Conservation (phyloP, 1,140 invertebrate genomes). For the Anagrus nilaparvatae region DNA sequence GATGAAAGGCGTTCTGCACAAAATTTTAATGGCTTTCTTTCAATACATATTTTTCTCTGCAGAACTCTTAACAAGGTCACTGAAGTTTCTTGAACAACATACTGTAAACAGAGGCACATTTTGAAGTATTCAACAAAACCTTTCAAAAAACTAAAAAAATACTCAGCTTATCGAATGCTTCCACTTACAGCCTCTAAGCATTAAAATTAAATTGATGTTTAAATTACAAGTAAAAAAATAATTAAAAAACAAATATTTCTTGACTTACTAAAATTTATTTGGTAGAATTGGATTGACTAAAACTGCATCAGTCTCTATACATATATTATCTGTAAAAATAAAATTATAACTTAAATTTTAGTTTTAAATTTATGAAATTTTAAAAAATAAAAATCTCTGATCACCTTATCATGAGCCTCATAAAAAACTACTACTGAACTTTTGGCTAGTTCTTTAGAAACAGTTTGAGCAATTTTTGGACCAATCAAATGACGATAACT, state of each 20-base stretch:
- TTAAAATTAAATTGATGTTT: slow-evolving; percentile 11
- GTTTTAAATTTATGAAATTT: not conserved
- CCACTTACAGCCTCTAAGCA: slow-evolving; percentile 88
- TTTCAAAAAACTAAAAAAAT: slow-evolving; percentile 90
- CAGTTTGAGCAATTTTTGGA: slow-evolving; percentile 97
- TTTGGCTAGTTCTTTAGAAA: slow-evolving; percentile 90
- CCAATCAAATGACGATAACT: slow-evolving; percentile 98
- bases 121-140: slow-evolving; percentile 94
- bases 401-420: slow-evolving; percentile 94
- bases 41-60: slow-evolving; percentile 84
- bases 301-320: slow-evolving; percentile 89
- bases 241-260: slow-evolving; percentile 2
- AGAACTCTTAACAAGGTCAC: slow-evolving; percentile 93
- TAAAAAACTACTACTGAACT: slow-evolving; percentile 97
- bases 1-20: slow-evolving; percentile 86
- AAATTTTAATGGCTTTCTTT: slow-evolving; percentile 92
- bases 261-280: slow-evolving; percentile 81
- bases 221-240: not conserved
- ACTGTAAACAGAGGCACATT: slow-evolving; percentile 83
- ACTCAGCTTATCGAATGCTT: slow-evolving; percentile 93
- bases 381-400: slow-evolving; percentile 11
- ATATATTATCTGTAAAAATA: slow-evolving; percentile 79
- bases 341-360: slow-evolving; percentile 6
- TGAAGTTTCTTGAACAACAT: slow-evolving; percentile 94
- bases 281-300: slow-evolving; percentile 91